Conservation (phyloP, 2,888 invertebrate species). For the Calameuta pallipes region DNA sequence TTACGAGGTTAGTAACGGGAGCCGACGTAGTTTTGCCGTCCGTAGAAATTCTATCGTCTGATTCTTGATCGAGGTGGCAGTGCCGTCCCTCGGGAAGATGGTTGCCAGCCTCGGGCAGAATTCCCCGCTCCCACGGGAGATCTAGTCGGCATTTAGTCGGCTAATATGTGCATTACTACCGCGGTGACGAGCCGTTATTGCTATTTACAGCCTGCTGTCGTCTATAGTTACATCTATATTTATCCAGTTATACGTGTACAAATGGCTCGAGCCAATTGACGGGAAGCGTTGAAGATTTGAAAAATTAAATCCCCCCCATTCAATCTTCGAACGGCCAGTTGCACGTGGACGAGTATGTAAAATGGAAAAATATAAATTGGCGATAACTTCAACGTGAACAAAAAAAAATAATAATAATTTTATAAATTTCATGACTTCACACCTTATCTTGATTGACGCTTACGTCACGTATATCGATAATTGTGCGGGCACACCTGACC, state of each 20-base stretch:
- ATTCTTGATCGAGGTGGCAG: conserved; percentile 45
- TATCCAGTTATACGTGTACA: background rate
- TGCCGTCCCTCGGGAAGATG: conserved; percentile 54
- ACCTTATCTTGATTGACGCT: too few species aligned
- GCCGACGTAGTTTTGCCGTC: conserved; percentile 39
- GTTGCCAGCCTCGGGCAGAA: conserved; percentile 49
- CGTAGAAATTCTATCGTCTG: conserved; percentile 51
- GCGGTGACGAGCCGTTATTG: background rate
- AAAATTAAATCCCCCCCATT: background rate
- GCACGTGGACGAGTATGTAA: background rate
- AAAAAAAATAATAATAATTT: background rate
- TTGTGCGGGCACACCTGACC: background rate
- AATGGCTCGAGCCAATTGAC: background rate
- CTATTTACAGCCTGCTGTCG: background rate
- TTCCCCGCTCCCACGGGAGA: conserved; percentile 48
- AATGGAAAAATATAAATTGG: background rate
- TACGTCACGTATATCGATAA: background rate
- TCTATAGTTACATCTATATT: background rate
- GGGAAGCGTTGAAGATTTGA: background rate
- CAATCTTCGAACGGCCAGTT: background rate
- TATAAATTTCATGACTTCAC: background rate
- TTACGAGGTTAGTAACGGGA: conserved; percentile 56
- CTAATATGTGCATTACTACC: conserved; percentile 42
- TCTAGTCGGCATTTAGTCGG: conserved; percentile 50
- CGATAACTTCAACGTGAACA: background rate